phyloP scores from a whole-genome alignment of 1,140 invertebrate species.

The Formica exsecta region DNA sequence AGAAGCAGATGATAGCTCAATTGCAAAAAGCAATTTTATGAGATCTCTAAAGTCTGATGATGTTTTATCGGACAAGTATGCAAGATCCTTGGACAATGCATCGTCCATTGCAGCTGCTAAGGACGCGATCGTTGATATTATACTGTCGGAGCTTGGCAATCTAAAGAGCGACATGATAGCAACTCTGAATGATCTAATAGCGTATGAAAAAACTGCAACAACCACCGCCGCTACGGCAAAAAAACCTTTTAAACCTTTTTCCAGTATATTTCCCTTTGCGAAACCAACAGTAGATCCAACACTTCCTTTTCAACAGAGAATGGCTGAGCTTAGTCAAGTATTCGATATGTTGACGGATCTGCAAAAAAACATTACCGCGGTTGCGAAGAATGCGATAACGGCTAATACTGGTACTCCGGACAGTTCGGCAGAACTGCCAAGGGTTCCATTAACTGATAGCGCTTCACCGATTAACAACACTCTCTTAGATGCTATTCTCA shows the following conservation, averaged over 20 bases:
- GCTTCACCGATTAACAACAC: slow-evolving; percentile 71
- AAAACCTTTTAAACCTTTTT: slow-evolving; percentile 77
- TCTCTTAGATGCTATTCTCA: slow-evolving; percentile 79
- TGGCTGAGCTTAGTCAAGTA: slow-evolving; percentile 81
- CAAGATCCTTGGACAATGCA: slow-evolving; percentile 79
- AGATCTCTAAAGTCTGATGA: slow-evolving; percentile 71
- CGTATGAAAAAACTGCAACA: slow-evolving; percentile 76
- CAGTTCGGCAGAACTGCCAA: not conserved
- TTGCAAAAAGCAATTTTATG: slow-evolving; percentile 61
- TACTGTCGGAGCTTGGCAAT: slow-evolving; percentile 79
- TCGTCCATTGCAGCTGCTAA: slow-evolving; percentile 80
- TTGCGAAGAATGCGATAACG: slow-evolving; percentile 71
- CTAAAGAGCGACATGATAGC: slow-evolving; percentile 82
- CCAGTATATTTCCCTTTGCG: slow-evolving; percentile 72
- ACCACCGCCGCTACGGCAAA: slow-evolving; percentile 49
- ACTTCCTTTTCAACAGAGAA: slow-evolving; percentile 82
- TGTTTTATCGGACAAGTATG: slow-evolving; percentile 52
- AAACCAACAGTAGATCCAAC: slow-evolving; percentile 76
- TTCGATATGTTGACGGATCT: slow-evolving; percentile 83
- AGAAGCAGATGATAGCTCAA: not conserved
- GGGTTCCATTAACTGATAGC: not conserved
- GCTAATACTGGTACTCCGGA: slow-evolving; percentile 45
- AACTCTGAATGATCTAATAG: slow-evolving; percentile 80
- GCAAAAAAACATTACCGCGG: slow-evolving; percentile 81
- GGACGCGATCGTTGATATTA: slow-evolving; percentile 81